phyloP scores from a whole-genome alignment of 1,140 invertebrate genomes.

The Procambarus virginalis region DNA sequence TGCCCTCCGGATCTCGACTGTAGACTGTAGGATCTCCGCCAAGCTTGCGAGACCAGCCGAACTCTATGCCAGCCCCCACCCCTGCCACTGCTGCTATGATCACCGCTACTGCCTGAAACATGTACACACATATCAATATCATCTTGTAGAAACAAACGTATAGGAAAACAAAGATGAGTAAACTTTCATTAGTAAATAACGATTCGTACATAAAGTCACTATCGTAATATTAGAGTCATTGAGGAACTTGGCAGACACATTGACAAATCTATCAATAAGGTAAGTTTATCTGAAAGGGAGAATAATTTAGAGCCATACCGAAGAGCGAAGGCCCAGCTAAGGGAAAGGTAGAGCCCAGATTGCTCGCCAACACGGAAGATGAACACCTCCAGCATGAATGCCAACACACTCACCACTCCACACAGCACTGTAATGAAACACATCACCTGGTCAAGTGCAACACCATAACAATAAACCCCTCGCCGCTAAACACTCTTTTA shows the following conservation, averaged over 20 bases:
- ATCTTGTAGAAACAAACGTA: no score
- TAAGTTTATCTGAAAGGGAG: neutral
- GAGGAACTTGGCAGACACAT: no score
- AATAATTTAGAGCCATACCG: conserved; percentile 16
- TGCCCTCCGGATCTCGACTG: conserved; percentile 65
- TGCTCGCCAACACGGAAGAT: conserved; percentile 29
- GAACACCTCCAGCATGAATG: conserved; percentile 63
- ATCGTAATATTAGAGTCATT: no score
- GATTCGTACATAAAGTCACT: no score
- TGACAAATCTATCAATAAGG: no score
- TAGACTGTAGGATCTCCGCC: conserved; percentile 67
- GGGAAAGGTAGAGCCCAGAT: conserved; percentile 14
- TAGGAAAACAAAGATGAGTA: no score
- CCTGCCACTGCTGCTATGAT: conserved; percentile 45
- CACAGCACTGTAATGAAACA: conserved; percentile 30
- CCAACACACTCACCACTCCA: conserved; percentile 31
- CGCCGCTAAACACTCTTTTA: no score
- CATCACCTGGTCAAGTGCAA: no score
- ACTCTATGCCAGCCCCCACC: conserved; percentile 56
- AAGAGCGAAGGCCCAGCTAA: conserved; percentile 62
- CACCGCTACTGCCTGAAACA: conserved; percentile 49
- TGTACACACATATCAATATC: no score
- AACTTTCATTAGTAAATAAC: no score
- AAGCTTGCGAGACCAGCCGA: conserved; percentile 62
- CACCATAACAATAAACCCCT: no score